Conservation (phyloP, 92 coral and sea anemone genomes). For the Muricea muricata region DNA sequence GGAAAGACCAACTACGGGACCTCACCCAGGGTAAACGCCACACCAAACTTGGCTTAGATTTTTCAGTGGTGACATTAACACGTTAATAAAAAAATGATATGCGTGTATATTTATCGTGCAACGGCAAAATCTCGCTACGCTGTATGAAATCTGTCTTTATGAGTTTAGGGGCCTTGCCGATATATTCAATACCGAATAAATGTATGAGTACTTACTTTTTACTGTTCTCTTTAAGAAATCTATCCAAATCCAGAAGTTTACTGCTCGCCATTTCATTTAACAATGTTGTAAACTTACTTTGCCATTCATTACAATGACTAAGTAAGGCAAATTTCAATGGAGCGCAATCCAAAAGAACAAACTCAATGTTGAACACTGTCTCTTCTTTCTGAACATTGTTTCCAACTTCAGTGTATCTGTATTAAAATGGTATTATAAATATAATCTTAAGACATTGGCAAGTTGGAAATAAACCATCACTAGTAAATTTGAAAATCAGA, state of each 20-base stretch:
- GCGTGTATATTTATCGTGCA: too few relatives aligned
- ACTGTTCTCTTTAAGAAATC: constrained; percentile 89
- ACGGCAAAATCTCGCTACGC: too few relatives aligned
- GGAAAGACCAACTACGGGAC: too few relatives aligned
- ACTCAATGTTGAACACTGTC: constrained; percentile 94
- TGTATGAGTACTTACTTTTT: constrained; percentile 68
- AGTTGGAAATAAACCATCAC: too few relatives aligned
- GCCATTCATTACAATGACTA: constrained; percentile 99
- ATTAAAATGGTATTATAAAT: background rate
- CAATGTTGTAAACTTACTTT: constrained; percentile 96
- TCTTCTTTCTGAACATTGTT: constrained; percentile 99
- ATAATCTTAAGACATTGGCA: background rate
- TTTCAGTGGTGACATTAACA: too few relatives aligned
- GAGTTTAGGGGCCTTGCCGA: too few relatives aligned
- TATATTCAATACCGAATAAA: background rate
- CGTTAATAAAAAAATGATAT: too few relatives aligned
- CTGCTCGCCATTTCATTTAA: constrained; percentile 98
- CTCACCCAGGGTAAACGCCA: too few relatives aligned
- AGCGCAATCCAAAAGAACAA: constrained; percentile 95
- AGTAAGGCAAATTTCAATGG: constrained; percentile 95
- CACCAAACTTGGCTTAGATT: too few relatives aligned
- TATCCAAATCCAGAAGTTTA: constrained; percentile 85
- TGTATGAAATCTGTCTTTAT: too few relatives aligned
- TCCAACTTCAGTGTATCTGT: constrained; percentile 95
- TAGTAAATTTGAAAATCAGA: too few relatives aligned